These are phyloP conservation scores for Sclerodermus sp. DNA, from an alignment of 2,888 invertebrate species.

Conservation along the genomic window DNA sequence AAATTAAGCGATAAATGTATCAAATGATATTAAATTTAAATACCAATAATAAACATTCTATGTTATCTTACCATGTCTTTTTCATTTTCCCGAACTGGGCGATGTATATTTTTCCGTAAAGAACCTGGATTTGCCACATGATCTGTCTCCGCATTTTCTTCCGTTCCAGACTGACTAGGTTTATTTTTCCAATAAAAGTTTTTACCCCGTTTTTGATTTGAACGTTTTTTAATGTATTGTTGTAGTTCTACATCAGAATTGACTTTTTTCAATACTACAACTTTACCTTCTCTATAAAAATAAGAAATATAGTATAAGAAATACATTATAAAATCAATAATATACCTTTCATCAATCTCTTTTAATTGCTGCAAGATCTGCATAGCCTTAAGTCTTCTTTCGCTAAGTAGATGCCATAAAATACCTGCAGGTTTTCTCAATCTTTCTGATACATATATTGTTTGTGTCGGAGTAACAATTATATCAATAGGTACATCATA, in stretches of 20 bases:
- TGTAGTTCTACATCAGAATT: slow-evolving; percentile 72
- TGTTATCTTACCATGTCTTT: slow-evolving; percentile 30
- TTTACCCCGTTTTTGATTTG: slow-evolving; percentile 20
- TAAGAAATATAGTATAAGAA: slow-evolving; percentile 2
- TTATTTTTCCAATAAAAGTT: too few relatives aligned
- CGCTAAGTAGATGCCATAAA: slow-evolving; percentile 76
- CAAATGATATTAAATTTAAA: slow-evolving; percentile 43
- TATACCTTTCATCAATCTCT: slow-evolving; percentile 70
- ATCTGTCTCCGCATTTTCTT: slow-evolving; percentile 14
- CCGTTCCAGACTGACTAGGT: not conserved
- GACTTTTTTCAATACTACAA: slow-evolving; percentile 67
- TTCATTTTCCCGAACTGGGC: slow-evolving; percentile 38
- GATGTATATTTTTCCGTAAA: slow-evolving; percentile 24
- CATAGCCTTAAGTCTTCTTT: slow-evolving; percentile 71
- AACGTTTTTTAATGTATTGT: slow-evolving; percentile 20
- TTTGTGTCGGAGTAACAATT: slow-evolving; percentile 82
- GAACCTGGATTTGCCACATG: slow-evolving; percentile 21
- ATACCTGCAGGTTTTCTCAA: slow-evolving; percentile 72
- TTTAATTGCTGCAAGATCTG: slow-evolving; percentile 73
- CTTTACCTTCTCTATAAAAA: slow-evolving; percentile 62
- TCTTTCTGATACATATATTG: slow-evolving; percentile 65
- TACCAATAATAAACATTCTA: too few relatives aligned
- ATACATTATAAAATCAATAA: slow-evolving; percentile 22
- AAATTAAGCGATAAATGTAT: slow-evolving; percentile 3
- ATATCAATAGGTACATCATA: slow-evolving; percentile 85